phyloP scores from a whole-genome alignment of 1,140 invertebrate species.

The Mesaphorura yosii region DNA sequence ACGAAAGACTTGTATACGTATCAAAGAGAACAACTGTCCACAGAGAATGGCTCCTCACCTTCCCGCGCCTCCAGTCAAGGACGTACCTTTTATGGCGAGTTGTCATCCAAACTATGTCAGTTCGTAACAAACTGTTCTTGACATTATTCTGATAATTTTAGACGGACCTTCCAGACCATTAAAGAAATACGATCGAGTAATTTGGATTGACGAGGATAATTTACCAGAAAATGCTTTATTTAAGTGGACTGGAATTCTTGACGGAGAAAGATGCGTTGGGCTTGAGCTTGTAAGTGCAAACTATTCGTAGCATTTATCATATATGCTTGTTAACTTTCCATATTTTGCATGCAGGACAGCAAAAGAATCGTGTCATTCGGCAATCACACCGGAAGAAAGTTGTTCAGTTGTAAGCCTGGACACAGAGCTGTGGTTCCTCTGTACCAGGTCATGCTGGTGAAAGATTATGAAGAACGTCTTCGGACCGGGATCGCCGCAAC shows the following conservation, averaged over 20 bases:
- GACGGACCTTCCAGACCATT: not conserved
- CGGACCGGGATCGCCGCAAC: no score
- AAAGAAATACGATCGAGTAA: constrained; percentile 15
- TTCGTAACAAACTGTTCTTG: no score
- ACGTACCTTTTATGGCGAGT: no score
- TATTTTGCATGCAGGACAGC: constrained; percentile 6
- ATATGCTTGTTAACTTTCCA: not conserved
- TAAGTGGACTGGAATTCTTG: constrained; percentile 13
- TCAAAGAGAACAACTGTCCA: no score
- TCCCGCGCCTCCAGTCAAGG: no score
- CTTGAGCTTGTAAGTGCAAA: constrained; percentile 10
- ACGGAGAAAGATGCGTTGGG: constrained; percentile 6
- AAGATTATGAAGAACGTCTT: no score
- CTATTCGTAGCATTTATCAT: not conserved
- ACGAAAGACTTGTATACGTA: no score
- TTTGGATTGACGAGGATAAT: constrained; percentile 16
- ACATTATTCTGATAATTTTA: no score
- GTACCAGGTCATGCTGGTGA: constrained; percentile 8
- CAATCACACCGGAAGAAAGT: constrained; percentile 10
- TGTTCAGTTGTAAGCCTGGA: constrained; percentile 22
- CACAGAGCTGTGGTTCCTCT: constrained; percentile 17
- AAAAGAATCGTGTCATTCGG: constrained; percentile 18
- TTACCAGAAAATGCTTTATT: constrained; percentile 4
- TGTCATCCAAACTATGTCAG: no score
- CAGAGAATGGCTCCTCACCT: no score